Conservation (phyloP, 2,888 invertebrate species). For the Ectemnius continuus region DNA sequence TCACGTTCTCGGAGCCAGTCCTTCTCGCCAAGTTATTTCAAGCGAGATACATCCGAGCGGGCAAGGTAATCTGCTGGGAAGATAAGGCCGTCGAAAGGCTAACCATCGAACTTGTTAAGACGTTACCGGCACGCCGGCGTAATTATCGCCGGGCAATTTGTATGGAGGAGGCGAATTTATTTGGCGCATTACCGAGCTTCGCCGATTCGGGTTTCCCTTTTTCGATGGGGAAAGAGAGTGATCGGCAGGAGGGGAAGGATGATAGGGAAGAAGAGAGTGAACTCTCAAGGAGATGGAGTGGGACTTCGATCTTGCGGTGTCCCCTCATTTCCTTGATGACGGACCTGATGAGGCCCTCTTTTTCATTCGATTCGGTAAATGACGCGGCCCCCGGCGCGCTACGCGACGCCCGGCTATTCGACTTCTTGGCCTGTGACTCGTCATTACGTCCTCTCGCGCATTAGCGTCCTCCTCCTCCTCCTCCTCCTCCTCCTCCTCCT, state of each 20-base stretch:
- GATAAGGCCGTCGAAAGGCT: conserved; percentile 9
- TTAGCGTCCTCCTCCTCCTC: conserved; percentile 44
- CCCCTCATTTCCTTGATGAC: conserved; percentile 49
- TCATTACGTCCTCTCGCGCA: conserved; percentile 52
- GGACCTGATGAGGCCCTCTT: conserved; percentile 46
- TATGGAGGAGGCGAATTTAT: conserved; percentile 34
- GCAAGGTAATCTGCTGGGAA: background rate
- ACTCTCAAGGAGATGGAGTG: conserved; percentile 3
- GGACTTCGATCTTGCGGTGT: conserved; percentile 37
- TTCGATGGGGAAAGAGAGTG: background rate
- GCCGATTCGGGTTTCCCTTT: background rate
- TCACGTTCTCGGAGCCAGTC: conserved; percentile 3
- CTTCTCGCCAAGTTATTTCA: background rate
- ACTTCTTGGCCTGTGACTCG: conserved; percentile 49
- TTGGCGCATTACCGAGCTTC: conserved; percentile 25
- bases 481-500: too few relatives aligned
- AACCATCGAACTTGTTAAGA: conserved; percentile 33
- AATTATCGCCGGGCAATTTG: conserved; percentile 35
- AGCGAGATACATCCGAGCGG: too few relatives aligned
- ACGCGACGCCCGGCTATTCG: conserved; percentile 31
- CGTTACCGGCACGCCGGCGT: conserved; percentile 14
- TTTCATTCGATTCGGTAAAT: conserved; percentile 64
- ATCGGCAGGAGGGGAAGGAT: conserved; percentile 17
- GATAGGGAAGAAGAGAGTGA: conserved; percentile 9
- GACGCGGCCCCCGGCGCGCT: conserved; percentile 30